phyloP scores from a whole-genome alignment of 2,113 vertebrate genomes.

The Petaurus breviceps region DNA sequence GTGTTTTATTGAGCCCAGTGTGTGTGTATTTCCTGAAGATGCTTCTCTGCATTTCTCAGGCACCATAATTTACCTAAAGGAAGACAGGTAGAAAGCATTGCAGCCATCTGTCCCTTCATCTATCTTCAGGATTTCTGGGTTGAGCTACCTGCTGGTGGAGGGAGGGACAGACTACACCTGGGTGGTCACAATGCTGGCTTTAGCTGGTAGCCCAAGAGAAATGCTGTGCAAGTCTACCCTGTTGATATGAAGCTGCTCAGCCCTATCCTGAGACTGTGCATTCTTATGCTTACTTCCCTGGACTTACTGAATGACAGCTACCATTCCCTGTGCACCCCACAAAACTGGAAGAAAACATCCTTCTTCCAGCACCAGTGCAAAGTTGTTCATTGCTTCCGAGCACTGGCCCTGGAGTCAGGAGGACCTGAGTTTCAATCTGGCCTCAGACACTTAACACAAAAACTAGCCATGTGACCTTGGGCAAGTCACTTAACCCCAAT shows the following conservation, averaged over 20 bases:
- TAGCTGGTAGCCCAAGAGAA: not conserved
- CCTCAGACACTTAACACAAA: no score
- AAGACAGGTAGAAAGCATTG: not conserved
- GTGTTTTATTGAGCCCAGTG: conserved; percentile 23
- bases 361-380: not conserved
- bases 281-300: not conserved
- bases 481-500: no score
- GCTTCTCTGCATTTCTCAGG: conserved; percentile 32
- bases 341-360: not conserved
- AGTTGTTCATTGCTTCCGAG: not conserved
- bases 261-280: not conserved
- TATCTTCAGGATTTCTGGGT: not conserved
- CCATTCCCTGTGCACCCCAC: not conserved
- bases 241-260: fast-evolving
- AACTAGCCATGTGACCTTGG: no score
- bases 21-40: conserved; percentile 28
- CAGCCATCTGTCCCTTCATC: conserved; percentile 33
- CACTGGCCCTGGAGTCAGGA: no score
- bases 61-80: conserved; percentile 41
- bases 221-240: not conserved
- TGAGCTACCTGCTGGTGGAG: conserved; percentile 9
- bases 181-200: not conserved
- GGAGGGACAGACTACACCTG: not conserved
- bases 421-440: no score
- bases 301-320: not conserved